Evolutionary conservation across 2,888 invertebrate species (phyloP), one percentile per base, ranked within the genome.

Genomic region (Colletes collaris): DNA sequence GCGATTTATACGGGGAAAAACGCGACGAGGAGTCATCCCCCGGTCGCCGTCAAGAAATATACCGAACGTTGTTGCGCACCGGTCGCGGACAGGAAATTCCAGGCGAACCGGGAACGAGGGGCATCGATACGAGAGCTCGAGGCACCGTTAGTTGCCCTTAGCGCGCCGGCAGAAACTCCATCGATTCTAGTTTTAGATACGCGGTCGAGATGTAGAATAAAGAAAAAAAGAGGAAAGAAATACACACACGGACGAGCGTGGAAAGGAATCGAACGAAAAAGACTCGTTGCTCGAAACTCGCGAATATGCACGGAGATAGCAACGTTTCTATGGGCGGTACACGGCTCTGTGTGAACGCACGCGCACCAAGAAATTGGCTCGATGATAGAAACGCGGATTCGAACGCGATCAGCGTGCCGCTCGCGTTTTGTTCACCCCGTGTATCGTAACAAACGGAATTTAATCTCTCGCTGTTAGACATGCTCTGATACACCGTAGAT

Each of bases 1-100:
- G 53, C 81, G 76, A 82, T 88, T 87, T 81, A 80, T 89, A 46
- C 86, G 81, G 62, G 76, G 75, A 82, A 80, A 82, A 75, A 76
- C 35, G 16, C 16, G 50, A n/a, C 8, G n/a, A 13, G 11, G 58
- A 13, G 52, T 58, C 79, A 53, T 77, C 62, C 49, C 53, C 55
- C 50, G 37, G 52, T 44, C 37, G 10, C 59, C n/a, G 7, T 40
- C 19, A 64, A 55, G 67, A 59, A 79, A 78, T n/a, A 78, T n/a
- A 49, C 44, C 11, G 55, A 60, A 65, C 66, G 78, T 72, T 62
- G 76, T 72, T 68, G 40, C 59, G n/a, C 71, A 37, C 59, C 27
- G 46, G 40, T 59, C 50, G 40, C 46, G 55, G 71, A 50, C 75
- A 71, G 66, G 70, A 79, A 81, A 86, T 81, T 78, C 78, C 67